Evolutionary conservation across 2,888 invertebrate species (phyloP).

Genomic region (Tinea semifulvella): DNA sequence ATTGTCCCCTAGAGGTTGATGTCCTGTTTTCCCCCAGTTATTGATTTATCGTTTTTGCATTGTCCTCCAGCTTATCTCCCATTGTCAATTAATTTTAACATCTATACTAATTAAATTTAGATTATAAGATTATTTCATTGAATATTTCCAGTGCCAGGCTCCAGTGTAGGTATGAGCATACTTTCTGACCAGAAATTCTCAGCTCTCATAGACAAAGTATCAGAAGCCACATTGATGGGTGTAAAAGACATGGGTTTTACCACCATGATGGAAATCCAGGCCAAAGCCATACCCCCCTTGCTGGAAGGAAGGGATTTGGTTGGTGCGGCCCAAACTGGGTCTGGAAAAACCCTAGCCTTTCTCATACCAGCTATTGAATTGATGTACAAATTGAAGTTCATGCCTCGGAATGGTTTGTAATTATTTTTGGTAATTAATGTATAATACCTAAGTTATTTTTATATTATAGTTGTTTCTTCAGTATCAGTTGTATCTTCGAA

Average conservation of each 20-base stretch:
- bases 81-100: too few species aligned
- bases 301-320: slow-evolving; percentile 93
- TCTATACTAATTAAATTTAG: too few species aligned
- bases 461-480: too few species aligned
- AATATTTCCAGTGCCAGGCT: slow-evolving; percentile 69
- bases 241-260: slow-evolving; percentile 92
- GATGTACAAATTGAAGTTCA: slow-evolving; percentile 88
- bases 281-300: slow-evolving; percentile 86
- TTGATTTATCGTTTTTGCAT: too few species aligned
- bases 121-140: too few species aligned
- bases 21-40: too few species aligned
- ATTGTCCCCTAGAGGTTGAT: too few species aligned
- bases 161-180: slow-evolving; percentile 68
- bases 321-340: slow-evolving; percentile 95
- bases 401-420: slow-evolving; percentile 85
- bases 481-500: too few species aligned
- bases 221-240: slow-evolving; percentile 84
- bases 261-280: slow-evolving; percentile 95
- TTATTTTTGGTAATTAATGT: slow-evolving; percentile 7
- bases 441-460: too few species aligned
- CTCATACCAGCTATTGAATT: slow-evolving; percentile 95
- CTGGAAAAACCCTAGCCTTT: slow-evolving; percentile 96
- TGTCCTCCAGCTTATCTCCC: too few species aligned
- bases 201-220: slow-evolving; percentile 72
- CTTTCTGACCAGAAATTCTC: slow-evolving; percentile 68